Percentiles rank a stretch among this genome's conserved stretches.
Conservation (phyloP, 2,113 vertebrate species). For the Cebidichthys violaceus region DNA sequence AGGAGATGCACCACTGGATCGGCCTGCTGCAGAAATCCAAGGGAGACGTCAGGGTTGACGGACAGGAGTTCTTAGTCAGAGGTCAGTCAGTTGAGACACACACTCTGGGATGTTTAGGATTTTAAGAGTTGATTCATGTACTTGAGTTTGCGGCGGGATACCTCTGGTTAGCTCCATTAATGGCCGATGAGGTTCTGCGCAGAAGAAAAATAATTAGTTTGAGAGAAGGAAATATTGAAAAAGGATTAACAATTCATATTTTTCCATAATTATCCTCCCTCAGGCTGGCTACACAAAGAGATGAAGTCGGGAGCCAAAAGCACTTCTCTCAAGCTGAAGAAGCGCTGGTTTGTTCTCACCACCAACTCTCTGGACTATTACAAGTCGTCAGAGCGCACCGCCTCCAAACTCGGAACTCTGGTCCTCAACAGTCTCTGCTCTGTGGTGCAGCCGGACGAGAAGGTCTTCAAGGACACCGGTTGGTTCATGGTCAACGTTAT, state of each 20-base stretch:
- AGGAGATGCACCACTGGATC: slow-evolving; percentile 98
- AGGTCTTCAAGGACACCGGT: slow-evolving; percentile 93
- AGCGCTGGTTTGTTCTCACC: slow-evolving; percentile 94
- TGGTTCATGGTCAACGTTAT: slow-evolving; percentile 37
- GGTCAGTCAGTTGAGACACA: slow-evolving; percentile 76
- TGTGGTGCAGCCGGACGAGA: slow-evolving; percentile 90
- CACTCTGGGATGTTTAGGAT: background rate
- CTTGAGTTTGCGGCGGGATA: background rate
- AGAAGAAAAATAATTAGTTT: background rate
- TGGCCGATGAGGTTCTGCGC: background rate
- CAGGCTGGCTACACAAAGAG: slow-evolving; percentile 94
- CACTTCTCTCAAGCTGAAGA: slow-evolving; percentile 92
- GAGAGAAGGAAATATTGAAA: background rate
- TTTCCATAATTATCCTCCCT: background rate
- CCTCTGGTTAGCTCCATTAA: background rate
- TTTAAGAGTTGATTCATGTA: background rate
- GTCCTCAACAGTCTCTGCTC: slow-evolving; percentile 95
- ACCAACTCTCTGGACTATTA: slow-evolving; percentile 92
- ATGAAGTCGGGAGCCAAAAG: slow-evolving; percentile 90
- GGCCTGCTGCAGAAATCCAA: slow-evolving; percentile 93
- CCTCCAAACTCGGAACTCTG: slow-evolving; percentile 91
- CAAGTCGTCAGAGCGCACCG: slow-evolving; percentile 89
- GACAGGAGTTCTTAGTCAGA: slow-evolving; percentile 93
- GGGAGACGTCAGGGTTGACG: slow-evolving; percentile 89
- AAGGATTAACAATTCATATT: background rate